phyloP scores from a whole-genome alignment of 1,140 invertebrate genomes.

The Pseudomyrmex gracilis region DNA sequence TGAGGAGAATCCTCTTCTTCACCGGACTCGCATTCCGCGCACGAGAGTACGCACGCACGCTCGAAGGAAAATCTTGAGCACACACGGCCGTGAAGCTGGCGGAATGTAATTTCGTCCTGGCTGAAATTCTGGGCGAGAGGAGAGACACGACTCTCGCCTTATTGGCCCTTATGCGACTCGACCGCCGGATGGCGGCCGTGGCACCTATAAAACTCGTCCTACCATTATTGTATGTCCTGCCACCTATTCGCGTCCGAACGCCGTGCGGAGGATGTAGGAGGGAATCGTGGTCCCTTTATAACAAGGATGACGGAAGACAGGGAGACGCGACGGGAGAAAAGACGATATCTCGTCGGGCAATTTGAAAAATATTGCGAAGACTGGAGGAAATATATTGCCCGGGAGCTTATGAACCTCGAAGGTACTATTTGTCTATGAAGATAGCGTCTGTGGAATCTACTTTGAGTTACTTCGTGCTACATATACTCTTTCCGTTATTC shows the following conservation, averaged over 20 bases:
- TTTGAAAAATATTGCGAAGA: slow-evolving; percentile 52
- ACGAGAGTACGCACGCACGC: slow-evolving; percentile 13
- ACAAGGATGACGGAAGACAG: slow-evolving; percentile 28
- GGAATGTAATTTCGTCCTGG: slow-evolving; percentile 84
- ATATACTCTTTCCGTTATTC: neutral
- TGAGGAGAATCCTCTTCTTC: slow-evolving; percentile 73
- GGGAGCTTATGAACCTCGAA: slow-evolving; percentile 59
- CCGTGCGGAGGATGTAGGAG: slow-evolving; percentile 3
- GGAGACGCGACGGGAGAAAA: slow-evolving; percentile 4
- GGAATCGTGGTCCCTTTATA: slow-evolving; percentile 62
- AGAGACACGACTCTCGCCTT: slow-evolving; percentile 74
- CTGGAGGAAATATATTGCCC: slow-evolving; percentile 33
- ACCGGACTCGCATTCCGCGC: slow-evolving; percentile 48
- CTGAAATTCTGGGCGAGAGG: slow-evolving; percentile 77
- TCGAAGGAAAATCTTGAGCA: slow-evolving; percentile 54
- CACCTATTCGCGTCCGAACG: slow-evolving; percentile 58
- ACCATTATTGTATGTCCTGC: slow-evolving; percentile 67
- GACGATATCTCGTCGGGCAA: slow-evolving; percentile 47
- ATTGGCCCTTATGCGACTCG: slow-evolving; percentile 81
- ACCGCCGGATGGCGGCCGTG: slow-evolving; percentile 67
- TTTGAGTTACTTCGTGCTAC: neutral
- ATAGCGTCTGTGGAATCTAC: neutral
- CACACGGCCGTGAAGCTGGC: slow-evolving; percentile 63
- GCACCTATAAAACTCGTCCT: slow-evolving; percentile 79
- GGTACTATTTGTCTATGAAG: neutral